A percentile compares a stretch with the other conserved stretches of the same genome.
phyloP scores from a whole-genome alignment of 2,797 vertebrate species.

The Enteromius afrohamiltoni region DNA sequence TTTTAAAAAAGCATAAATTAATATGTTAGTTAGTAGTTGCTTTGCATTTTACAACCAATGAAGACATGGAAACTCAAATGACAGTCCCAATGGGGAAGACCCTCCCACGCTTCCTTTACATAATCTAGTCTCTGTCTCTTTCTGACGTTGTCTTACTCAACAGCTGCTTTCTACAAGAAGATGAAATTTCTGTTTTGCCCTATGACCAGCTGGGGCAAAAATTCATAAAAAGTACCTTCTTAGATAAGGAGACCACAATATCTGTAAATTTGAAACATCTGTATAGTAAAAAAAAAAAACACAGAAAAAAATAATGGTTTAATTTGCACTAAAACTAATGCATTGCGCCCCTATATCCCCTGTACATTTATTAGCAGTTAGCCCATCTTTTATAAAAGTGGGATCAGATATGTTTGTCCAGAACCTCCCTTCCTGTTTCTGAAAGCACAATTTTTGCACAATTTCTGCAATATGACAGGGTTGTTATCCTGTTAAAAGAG shows the following conservation, averaged over 20 bases:
- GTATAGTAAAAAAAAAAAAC: background rate
- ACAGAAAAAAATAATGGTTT: background rate
- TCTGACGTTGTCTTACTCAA: conserved; percentile 30
- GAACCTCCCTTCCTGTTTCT: background rate
- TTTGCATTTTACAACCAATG: background rate
- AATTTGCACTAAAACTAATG: background rate
- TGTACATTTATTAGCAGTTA: background rate
- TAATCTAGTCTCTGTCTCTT: conserved; percentile 19
- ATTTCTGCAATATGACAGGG: background rate
- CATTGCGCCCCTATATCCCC: background rate
- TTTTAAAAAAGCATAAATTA: background rate
- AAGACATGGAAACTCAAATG: background rate
- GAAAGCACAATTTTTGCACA: background rate
- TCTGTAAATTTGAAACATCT: conserved; percentile 1
- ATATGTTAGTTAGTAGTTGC: background rate
- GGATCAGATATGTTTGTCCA: background rate
- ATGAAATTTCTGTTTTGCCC: conserved; percentile 17
- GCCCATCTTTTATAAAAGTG: background rate
- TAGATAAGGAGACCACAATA: conserved; percentile 16
- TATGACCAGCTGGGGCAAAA: background rate
- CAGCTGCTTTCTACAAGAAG: conserved; percentile 32
- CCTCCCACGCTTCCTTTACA: background rate
- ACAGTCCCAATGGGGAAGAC: conserved; percentile 31
- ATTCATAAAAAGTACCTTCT: conserved; percentile 20
- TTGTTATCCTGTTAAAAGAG: background rate